phyloP scores from a whole-genome alignment of 2,797 vertebrate genomes.

The Thaleichthys pacificus region DNA sequence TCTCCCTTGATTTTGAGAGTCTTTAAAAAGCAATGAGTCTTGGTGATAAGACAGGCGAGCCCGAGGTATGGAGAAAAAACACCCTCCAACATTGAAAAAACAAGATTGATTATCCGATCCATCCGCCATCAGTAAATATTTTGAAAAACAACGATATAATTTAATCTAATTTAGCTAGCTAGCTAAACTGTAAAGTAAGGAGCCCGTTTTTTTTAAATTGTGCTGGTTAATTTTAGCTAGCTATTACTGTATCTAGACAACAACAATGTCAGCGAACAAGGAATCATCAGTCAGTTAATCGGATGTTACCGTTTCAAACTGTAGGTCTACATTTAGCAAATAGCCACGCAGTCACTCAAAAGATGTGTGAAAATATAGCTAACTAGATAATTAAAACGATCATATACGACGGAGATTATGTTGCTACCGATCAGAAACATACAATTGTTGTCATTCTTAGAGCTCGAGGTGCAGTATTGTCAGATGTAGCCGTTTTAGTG shows the following conservation, averaged over 20 bases:
- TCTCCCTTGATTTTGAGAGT: conserved; percentile 46
- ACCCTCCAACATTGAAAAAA: conserved; percentile 60
- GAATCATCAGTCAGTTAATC: not conserved
- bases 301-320: not conserved
- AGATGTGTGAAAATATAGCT: not conserved
- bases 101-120: not conserved
- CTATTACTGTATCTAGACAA: too few species aligned
- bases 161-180: not conserved
- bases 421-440: not conserved
- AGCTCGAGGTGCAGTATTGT: not conserved
- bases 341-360: not conserved
- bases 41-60: conserved; percentile 63
- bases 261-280: too few species aligned
- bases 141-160: not conserved
- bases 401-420: too few species aligned
- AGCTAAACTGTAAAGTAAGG: not conserved
- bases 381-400: not conserved
- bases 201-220: too few species aligned
- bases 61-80: conserved; percentile 65
- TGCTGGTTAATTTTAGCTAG: too few species aligned
- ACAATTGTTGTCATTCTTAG: not conserved
- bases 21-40: conserved; percentile 66
- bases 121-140: not conserved
- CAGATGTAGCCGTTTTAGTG: conserved; percentile 16
- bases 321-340: not conserved